Base-by-base conservation (phyloP, 2,797 vertebrate genomes). In the Coccyzus lansbergi region DNA sequence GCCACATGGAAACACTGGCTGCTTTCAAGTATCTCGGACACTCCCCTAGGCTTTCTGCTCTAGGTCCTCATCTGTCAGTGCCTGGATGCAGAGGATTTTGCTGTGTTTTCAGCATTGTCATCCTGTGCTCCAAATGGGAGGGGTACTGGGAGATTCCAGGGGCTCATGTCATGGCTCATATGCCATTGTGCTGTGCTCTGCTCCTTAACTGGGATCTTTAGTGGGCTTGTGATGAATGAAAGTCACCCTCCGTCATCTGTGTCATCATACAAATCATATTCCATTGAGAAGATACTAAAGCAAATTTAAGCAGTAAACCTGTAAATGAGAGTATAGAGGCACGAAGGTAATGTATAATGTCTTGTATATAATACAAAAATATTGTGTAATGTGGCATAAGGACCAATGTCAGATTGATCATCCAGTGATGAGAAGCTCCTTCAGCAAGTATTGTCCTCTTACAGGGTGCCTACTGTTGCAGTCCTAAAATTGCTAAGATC, bases 321-420 rank as follows among this genome's bases (percentile, higher is more conserved):
- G 53, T 68, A 2, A 20, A 53, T 26, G 51, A 63, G 63, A 46
- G 60, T 25, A 48, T 9, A 48, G 46, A 22, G 46, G 10, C 46
- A 48, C 22, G 10, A 48, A 20, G 46, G 21, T 22, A 48, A 48
- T 48, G 46, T 22, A 48, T 48, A 48, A 48, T 24, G 20, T 48
- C 22, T 48, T 22, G 46, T 48, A 24, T 22, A 48, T 46, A 48
- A 48, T 24, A 22, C 46, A 48, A 48, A 11, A 48, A 48, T 48
- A 48, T 29, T 0, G 0, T 20, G 24, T 21, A 59, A 68, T 0
- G 4, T 7, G 31, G 31, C n/a, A 15, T n/a, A 67, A 72, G 14
- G 42, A 65, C 18, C 38, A 52, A 13, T 10, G 34, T 55, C 64
- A 68, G 6, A 6, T 5, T 33, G 40, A 78, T n/a, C 36, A 38